Evolutionary conservation across 2,888 invertebrate species (phyloP), one percentile per base, ranked within the genome.

Genomic region (Sarcophaga carnaria): DNA sequence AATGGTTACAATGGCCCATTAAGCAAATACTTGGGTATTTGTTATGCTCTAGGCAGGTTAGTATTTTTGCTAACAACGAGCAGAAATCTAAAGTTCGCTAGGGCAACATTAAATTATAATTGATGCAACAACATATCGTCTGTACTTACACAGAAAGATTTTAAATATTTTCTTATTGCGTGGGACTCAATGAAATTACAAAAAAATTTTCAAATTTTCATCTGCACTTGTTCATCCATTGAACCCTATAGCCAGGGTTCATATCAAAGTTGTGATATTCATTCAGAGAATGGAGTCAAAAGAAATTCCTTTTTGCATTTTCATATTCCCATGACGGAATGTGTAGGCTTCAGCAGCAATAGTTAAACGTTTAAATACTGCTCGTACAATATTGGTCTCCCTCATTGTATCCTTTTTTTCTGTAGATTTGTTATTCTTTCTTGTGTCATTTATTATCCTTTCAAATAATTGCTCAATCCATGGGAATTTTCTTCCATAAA

Each of bases 401-500:
- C 14, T 54, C n/a, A n/a, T 54, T 54, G 4, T 49, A 49, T 49
- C 10, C 49, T 12, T 49, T 49, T 14, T 49, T 49, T 14, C 4
- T 49, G 14, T 11, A 3, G 14, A 3, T 74, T 74, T 75, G 10
- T 49, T 20, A 60, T 37, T 22, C 66, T 27, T 14, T 47, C 72
- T 20, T 37, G 2, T 22, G 2, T 22, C 60, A n/a, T 76, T 74
- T 49, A 62, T 81, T 84, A 87, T 87, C 87, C 87, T 87, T 87
- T 84, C 76, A 17, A 54, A 76, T 66, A 69, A 69, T 80, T 74
- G 25, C 80, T 72, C 14, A 82, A 78, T 80, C 75, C 37, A 71
- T 82, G 79, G 71, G 84, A 87, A 76, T 69, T 79, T 84, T 84
- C 84, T 66, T 63, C 78, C 71, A 60, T 59, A 66, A 83, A 83